A percentile compares a stretch with the other conserved stretches of the same genome.
These are phyloP conservation scores for Porites rus DNA, from an alignment of 92 coral and sea anemone genomes.

Conservation along the genomic window DNA sequence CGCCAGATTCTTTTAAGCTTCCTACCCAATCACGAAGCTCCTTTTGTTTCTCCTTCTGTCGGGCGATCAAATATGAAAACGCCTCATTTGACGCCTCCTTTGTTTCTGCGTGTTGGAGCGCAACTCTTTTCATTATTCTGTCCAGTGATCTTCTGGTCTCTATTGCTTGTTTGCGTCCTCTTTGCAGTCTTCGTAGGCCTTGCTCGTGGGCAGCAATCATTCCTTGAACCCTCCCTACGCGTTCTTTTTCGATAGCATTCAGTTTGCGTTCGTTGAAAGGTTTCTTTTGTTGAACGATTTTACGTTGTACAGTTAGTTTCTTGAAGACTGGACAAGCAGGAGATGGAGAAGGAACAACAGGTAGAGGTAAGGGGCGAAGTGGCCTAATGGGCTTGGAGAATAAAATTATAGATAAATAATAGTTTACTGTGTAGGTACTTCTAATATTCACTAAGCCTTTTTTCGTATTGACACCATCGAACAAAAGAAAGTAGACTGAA, in stretches of 20 bases:
- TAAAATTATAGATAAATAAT: too few species aligned
- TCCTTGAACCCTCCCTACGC: slow-evolving; percentile 5
- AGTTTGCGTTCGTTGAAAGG: not conserved
- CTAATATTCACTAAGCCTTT: too few species aligned
- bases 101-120: not conserved
- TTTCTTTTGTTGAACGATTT: not conserved
- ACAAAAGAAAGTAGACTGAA: too few species aligned
- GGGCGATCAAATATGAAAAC: not conserved
- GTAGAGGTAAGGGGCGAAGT: not conserved
- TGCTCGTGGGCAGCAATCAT: slow-evolving; percentile 7
- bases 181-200: slow-evolving; percentile 1
- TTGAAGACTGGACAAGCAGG: too few species aligned
- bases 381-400: not conserved
- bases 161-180: slow-evolving; percentile 15
- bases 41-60: not conserved
- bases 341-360: not conserved
- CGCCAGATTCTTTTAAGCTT: not conserved
- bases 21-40: slow-evolving; percentile 14
- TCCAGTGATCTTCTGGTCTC: not conserved
- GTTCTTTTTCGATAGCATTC: not conserved
- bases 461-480: too few species aligned
- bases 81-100: not conserved
- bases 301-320: not conserved
- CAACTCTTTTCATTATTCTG: not conserved
- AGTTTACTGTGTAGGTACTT: too few species aligned